Evolutionary conservation across 2,113 vertebrate species (phyloP).

Genomic region (Mus pahari): DNA sequence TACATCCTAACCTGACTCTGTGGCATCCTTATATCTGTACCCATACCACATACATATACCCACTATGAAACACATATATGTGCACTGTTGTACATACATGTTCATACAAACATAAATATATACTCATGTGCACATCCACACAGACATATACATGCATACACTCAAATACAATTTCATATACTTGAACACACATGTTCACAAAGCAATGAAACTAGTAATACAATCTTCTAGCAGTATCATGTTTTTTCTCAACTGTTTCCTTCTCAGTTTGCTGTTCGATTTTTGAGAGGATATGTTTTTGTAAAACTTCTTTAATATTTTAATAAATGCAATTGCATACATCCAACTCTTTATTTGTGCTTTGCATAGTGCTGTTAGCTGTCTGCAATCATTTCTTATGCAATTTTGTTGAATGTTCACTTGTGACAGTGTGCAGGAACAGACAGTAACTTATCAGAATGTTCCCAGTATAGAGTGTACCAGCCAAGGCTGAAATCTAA

Average conservation of each 20-base stretch:
- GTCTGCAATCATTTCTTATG: constrained; percentile 25
- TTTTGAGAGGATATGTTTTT: background rate
- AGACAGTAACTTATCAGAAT: constrained; percentile 46
- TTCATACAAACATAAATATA: background rate
- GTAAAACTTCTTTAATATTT: background rate
- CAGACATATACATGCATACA: background rate
- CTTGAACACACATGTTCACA: background rate
- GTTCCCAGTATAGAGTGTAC: background rate
- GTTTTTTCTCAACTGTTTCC: background rate
- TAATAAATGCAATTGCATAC: background rate
- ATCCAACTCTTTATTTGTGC: background rate
- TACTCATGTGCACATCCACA: background rate
- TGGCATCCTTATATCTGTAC: background rate
- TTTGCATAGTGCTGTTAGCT: background rate
- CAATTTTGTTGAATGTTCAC: constrained; percentile 18
- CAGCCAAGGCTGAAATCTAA: constrained; percentile 68
- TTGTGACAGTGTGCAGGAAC: background rate
- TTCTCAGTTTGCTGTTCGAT: background rate
- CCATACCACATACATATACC: fast-evolving
- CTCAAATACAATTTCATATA: background rate
- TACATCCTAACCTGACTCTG: background rate
- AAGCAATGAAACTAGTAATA: background rate
- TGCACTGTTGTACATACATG: background rate
- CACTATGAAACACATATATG: background rate
- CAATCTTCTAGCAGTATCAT: background rate